Conservation (phyloP, 2,888 invertebrate species). For the Drosophila nigritarsus region DNA sequence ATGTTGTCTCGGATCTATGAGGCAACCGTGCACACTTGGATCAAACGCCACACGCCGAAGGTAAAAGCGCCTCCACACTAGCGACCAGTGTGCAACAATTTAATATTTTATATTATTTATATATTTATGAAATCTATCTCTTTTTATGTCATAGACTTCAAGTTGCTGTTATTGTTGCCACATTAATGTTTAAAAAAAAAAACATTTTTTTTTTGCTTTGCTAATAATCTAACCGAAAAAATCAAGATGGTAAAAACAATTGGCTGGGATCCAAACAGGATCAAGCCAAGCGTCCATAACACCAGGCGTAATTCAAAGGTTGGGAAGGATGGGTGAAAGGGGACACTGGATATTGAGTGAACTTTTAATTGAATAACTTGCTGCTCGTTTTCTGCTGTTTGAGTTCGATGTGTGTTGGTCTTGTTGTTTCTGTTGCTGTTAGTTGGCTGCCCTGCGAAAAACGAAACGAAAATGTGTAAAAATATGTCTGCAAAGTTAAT, state of each 20-base stretch:
- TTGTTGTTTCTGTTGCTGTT: conserved; percentile 29
- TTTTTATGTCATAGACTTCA: not conserved
- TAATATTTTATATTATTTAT: not conserved
- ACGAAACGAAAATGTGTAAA: conserved; percentile 46
- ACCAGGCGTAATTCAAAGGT: conserved; percentile 6
- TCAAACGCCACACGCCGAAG: no score
- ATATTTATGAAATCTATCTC: not conserved
- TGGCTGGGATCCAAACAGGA: conserved; percentile 10
- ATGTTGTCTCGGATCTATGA: no score
- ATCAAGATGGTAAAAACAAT: conserved; percentile 23
- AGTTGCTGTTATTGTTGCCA: not conserved
- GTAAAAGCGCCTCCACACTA: no score
- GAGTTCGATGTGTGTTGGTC: conserved; percentile 25
- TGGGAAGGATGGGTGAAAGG: not conserved
- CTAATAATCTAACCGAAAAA: not conserved
- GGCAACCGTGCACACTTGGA: no score
- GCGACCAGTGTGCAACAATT: no score
- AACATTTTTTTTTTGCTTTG: not conserved
- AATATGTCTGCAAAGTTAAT: conserved; percentile 64
- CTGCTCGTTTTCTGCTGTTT: conserved; percentile 67
- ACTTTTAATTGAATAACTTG: conserved; percentile 80
- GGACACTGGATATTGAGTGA: conserved; percentile 58
- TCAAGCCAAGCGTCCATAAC: conserved; percentile 15
- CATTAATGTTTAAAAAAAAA: not conserved
- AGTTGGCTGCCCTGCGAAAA: conserved; percentile 42